Evolutionary conservation across 2,888 invertebrate genomes (phyloP).

Genomic region (Baronia brevicornis): DNA sequence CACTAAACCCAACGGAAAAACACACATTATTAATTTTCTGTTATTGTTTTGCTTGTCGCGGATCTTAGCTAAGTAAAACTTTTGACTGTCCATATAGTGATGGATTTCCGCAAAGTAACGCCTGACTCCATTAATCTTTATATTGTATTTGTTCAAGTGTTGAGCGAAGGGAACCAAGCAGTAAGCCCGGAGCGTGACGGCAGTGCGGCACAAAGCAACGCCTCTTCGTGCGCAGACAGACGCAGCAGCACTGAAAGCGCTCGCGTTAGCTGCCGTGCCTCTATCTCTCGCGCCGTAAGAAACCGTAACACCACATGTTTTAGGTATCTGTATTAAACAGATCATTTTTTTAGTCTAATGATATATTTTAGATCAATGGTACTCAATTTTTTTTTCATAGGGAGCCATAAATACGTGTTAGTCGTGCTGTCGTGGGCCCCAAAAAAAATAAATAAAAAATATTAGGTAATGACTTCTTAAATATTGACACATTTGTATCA

Average conservation of each 20-base stretch:
- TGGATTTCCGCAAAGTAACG: no score
- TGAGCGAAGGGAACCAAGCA: constrained; percentile 55
- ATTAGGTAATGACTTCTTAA: no score
- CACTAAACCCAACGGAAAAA: no score
- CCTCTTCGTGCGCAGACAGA: constrained; percentile 91
- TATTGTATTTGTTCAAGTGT: constrained; percentile 44
- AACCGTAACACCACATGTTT: constrained; percentile 96
- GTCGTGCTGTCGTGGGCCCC: no score
- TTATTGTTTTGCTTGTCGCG: no score
- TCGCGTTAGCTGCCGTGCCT: constrained; percentile 92
- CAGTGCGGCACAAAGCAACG: constrained; percentile 85
- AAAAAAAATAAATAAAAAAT: no score
- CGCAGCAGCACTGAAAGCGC: constrained; percentile 90
- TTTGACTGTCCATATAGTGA: no score
- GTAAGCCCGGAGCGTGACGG: constrained; percentile 56
- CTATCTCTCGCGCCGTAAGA: constrained; percentile 88
- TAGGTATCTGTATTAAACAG: constrained; percentile 74
- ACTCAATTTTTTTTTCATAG: no score
- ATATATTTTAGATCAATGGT: not conserved
- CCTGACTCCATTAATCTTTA: not conserved
- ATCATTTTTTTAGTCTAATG: constrained; percentile 37
- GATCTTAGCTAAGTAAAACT: no score
- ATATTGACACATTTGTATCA: no score
- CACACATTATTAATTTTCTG: no score
- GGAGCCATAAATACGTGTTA: no score